Evolutionary conservation across 2,888 invertebrate species (phyloP), one percentile per base, ranked within the genome.

Genomic region (Eudemis profundana): DNA sequence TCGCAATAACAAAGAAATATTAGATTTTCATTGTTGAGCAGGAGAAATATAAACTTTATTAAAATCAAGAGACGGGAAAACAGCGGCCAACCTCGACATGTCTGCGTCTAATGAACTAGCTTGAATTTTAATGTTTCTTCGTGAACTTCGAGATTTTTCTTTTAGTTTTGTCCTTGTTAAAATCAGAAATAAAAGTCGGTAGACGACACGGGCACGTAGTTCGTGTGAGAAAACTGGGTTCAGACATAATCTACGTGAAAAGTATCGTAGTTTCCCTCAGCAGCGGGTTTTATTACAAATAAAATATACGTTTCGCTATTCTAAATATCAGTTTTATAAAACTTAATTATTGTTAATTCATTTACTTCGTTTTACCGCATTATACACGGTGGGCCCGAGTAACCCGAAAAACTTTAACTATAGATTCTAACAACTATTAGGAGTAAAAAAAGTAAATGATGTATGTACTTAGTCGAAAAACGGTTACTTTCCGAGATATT

Each of bases 21-120:
- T 68, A 72, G 71, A 68, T 68, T 66, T 72, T 71, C 67, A 73
- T 70, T 68, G 69, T 74, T 68, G 61, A 74, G 70, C 72, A 70
- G 64, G 70, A 66, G 70, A 70, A 71, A 70, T 71, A 70, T 68
- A 60, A 64, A 27, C 42, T 64, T 49, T 54, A 60, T 56, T 54
- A 60, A 47, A 59, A 57, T 17, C 29, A 27, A 14, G 21, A 53
- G 38, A 42, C 1, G 40, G 36, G 59, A 47, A 23, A 57, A 59
- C 57, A 33, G 40, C 12, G 4, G 40, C 49, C 8, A 19, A 42
- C 29, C 49, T 49, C 47, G 15, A 56, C 19, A 46, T 36, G 33
- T 36, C 61, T 61, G 17, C 8, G 23, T 15, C 17, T 38, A 53
- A 46, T 36, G 15, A 21, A 53, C 46, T 46, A 36, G 23, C n/a